Evolutionary conservation across 2,888 invertebrate genomes (phyloP).

Genomic region (Parnassius glacialis): DNA sequence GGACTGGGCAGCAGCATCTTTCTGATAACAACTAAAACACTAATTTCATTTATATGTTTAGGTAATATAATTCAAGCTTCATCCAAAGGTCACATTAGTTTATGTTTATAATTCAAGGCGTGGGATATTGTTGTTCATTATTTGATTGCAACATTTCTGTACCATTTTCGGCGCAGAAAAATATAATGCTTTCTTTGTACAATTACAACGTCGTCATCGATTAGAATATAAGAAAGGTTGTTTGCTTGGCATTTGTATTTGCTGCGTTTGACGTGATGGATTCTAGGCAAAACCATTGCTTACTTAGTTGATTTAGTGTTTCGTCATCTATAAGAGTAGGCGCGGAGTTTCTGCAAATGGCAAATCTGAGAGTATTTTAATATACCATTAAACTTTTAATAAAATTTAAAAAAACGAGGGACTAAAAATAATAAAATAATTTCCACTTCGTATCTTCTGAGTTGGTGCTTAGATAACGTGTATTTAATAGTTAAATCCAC

Average conservation of each 20-base stretch:
- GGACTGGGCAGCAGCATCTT: too few relatives aligned
- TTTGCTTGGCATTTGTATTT: constrained; percentile 20
- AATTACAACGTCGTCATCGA: constrained; percentile 17
- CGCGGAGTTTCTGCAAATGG: neutral
- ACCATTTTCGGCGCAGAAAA: constrained; percentile 6
- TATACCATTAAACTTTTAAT: too few relatives aligned
- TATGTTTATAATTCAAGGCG: constrained; percentile 3
- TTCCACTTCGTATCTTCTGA: too few relatives aligned
- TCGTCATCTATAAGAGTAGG: neutral
- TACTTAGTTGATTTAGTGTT: constrained; percentile 9
- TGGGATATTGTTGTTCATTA: constrained; percentile 1
- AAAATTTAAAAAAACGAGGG: too few relatives aligned
- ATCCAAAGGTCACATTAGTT: constrained; percentile 15
- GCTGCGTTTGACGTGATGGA: constrained; percentile 11
- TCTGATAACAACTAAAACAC: too few relatives aligned
- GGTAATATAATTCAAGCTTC: neutral
- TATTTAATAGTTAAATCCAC: too few relatives aligned
- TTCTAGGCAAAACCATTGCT: constrained; percentile 17
- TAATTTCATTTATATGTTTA: too few relatives aligned
- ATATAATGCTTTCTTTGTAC: constrained; percentile 22
- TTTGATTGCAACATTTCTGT: constrained; percentile 6
- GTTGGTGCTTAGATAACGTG: too few relatives aligned
- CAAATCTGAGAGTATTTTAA: too few relatives aligned
- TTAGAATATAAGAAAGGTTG: constrained; percentile 12
- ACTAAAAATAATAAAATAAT: too few relatives aligned